Conservation (phyloP, 2,113 vertebrate genomes). For the Benitochromis conjunctus region DNA sequence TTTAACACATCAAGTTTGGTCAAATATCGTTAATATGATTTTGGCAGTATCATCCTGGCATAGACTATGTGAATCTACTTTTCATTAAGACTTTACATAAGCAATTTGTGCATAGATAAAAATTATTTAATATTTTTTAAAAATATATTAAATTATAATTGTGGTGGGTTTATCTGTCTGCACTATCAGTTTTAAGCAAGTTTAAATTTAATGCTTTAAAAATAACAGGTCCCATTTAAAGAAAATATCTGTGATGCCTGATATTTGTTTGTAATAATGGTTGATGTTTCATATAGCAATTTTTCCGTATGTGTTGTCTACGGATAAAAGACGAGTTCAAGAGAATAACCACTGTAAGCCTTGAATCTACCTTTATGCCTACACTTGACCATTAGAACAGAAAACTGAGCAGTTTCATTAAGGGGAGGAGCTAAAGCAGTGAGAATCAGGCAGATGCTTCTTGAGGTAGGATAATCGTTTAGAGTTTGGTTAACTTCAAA, state of each 20-base stretch:
- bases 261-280: background rate
- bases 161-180: background rate
- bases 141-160: background rate
- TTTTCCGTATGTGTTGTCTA: background rate
- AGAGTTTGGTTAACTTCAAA: background rate
- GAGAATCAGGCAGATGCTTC: background rate
- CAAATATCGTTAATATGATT: background rate
- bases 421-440: background rate
- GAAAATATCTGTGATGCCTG: background rate
- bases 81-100: background rate
- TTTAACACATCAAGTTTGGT: background rate
- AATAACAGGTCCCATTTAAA: too few species aligned
- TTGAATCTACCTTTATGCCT: background rate
- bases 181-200: background rate
- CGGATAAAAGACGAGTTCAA: background rate
- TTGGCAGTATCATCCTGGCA: background rate
- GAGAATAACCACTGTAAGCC: background rate
- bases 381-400: background rate
- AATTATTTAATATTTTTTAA: background rate
- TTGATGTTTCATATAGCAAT: background rate
- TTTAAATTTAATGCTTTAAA: background rate
- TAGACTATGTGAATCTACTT: background rate
- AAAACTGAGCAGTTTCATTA: background rate
- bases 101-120: background rate
- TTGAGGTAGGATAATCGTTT: background rate